Evolutionary conservation across 2,888 invertebrate genomes (phyloP), one percentile per base, ranked within the genome.

Genomic region (Phragmatobia fuliginosa): DNA sequence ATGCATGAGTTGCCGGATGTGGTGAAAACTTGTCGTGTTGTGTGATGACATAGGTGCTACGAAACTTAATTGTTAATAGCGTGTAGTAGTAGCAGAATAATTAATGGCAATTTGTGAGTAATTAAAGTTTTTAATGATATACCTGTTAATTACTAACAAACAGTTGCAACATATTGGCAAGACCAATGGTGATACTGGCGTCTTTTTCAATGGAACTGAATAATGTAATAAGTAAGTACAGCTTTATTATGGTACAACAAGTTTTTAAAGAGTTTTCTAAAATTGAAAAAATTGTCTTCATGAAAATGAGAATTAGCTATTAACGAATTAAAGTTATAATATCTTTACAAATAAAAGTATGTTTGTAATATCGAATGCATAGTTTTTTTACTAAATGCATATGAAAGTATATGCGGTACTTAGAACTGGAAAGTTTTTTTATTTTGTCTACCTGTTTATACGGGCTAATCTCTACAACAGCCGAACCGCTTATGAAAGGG

Each of bases 1-100:
- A 87, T 85, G 73, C 82, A 79, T 79, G 76, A 75, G 78, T 79
- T 82, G 83, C 88, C 91, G 92, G 90, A 91, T 88, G 88, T 85
- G 85, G 87, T 85, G 87, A 86, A 88, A 89, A 87, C 85, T 78
- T 75, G 83, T 84, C 82, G 80, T 79, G 78, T 77, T 79, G 83
- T 85, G 81, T 85, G 81, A 82, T 82, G 82, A 78, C 84, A 83
- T 83, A 78, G 75, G 80, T 82, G 83, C 73, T 75, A 74, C 60
- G 78, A 78, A 73, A 77, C 70, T 78, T 82, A 80, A 74, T 81
- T 80, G 80, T 78, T 74, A 66, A 63, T 77, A 31, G 70, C 67
- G 32, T 68, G 73, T 67, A 69, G 56, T 66, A 62, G 66, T 33
- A 63, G 71, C 67, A 74, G 45, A 71, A 67, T 61, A 73, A 49